These are phyloP conservation scores for Pogonophryne albipinna DNA, from an alignment of 2,797 vertebrate species.

Conservation along the genomic window DNA sequence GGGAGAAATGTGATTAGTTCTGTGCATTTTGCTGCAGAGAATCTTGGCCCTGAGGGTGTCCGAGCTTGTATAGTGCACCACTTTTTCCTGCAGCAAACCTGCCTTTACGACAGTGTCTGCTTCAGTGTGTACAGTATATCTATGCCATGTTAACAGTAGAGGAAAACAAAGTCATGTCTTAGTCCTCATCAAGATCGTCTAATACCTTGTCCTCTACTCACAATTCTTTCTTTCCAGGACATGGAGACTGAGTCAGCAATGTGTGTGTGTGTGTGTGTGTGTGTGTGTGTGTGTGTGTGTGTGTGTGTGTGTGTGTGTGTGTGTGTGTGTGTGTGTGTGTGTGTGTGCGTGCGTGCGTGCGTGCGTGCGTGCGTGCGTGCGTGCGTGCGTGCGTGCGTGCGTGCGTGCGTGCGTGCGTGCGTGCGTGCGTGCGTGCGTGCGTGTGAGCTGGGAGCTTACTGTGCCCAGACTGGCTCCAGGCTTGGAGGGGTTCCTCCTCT, in stretches of 20 bases:
- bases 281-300: slow-evolving; percentile 10
- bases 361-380: slow-evolving; percentile 10
- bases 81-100: slow-evolving; percentile 60
- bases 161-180: slow-evolving; percentile 36
- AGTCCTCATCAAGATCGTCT: slow-evolving; percentile 35
- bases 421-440: too few species aligned
- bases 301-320: slow-evolving; percentile 12
- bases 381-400: slow-evolving; percentile 14
- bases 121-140: slow-evolving; percentile 23
- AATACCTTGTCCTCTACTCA: not conserved
- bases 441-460: slow-evolving; percentile 41
- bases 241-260: slow-evolving; percentile 32
- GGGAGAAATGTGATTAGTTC: slow-evolving; percentile 60
- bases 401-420: slow-evolving; percentile 19
- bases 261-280: slow-evolving; percentile 5
- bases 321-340: slow-evolving; percentile 13
- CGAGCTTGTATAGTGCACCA: slow-evolving; percentile 33
- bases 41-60: slow-evolving; percentile 50
- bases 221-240: slow-evolving; percentile 14
- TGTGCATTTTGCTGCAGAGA: slow-evolving; percentile 66
- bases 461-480: slow-evolving; percentile 46
- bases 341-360: slow-evolving; percentile 9
- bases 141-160: slow-evolving; percentile 27
- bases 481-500: slow-evolving; percentile 52
- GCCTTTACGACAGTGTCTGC: slow-evolving; percentile 29